Conservation (phyloP, 2,888 invertebrate genomes). For the Platycheirus rosarum region DNA sequence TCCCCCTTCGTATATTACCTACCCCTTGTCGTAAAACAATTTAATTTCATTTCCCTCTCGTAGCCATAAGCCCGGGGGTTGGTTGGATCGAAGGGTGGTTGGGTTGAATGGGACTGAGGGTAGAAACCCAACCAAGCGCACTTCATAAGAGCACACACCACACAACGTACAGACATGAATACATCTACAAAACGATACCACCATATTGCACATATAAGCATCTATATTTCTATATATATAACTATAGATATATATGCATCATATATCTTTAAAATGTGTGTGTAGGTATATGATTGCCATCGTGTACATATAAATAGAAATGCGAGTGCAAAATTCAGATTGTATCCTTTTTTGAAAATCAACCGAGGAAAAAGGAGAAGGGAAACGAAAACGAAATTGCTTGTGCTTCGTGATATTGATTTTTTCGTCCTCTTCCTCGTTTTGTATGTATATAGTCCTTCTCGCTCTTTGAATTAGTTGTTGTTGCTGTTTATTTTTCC, state of each 20-base stretch:
- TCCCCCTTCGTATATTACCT: constrained; percentile 67
- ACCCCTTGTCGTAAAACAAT: constrained; percentile 70
- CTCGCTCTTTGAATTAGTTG: constrained; percentile 42
- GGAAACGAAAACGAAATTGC: constrained; percentile 74
- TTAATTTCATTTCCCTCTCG: constrained; percentile 74
- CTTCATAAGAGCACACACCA: constrained; percentile 53
- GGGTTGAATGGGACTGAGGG: constrained; percentile 26
- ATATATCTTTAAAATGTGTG: constrained; percentile 34
- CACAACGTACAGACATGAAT: constrained; percentile 23
- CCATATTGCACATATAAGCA: constrained; percentile 42
- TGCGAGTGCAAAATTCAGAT: constrained; percentile 74
- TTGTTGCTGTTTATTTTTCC: constrained; percentile 12
- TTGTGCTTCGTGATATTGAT: constrained; percentile 69
- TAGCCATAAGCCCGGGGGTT: constrained; percentile 54
- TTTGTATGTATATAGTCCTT: constrained; percentile 33
- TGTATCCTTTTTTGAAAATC: constrained; percentile 73
- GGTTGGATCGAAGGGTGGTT: constrained; percentile 1
- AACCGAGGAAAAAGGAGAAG: constrained; percentile 53
- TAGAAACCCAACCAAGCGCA: constrained; percentile 69
- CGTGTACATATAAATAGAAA: constrained; percentile 38
- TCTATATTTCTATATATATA: constrained; percentile 18
- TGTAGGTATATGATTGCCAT: constrained; percentile 40
- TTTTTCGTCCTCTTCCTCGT: constrained; percentile 58
- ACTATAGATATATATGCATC: constrained; percentile 28
- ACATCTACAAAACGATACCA: constrained; percentile 28